Base-by-base conservation (phyloP, 2,113 vertebrate species). In the Chaetodon auriga region DNA sequence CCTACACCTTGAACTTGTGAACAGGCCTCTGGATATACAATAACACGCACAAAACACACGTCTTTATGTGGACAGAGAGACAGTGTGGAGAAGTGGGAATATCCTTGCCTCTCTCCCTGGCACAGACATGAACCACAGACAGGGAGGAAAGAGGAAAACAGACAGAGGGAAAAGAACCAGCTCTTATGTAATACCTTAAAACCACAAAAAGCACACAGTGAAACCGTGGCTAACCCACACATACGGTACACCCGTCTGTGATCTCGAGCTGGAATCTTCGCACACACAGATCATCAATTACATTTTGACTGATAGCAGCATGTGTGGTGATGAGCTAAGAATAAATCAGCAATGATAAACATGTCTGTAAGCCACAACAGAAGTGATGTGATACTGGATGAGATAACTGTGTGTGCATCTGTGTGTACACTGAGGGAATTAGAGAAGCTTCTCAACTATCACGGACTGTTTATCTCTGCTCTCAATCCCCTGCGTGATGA, bases 231-330 rank as follows among this genome's bases (percentile, higher is more conserved):
- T 66, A 86, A 63, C 38, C 73, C 61, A 75, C 81, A 80, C 38
- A 72, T 23, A 61, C 38, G 55, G 36, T 30, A 18, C 49, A 53
- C 11, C 18, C 54, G 48, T 69, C 45, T 43, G 66, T 51, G 14
- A 75, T 46, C 55, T 45, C 41, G 6, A 19, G 68, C 53, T 82
- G 69, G 19, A 10, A 45, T 11, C 43, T 45, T 45, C 3, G 54
- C 66, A 45, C 8, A 18, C 48, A 2, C 7, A 12, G 65, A 85
- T 83, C 75, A 89, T 48, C 30, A 88, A 90, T 89, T 92, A 90
- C 6, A 77, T 46, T 76, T 58, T 92, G 92, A 94, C 78, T 86
- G 90, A 92, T 81, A 23, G 92, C 63, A 85, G 65, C 92, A 92
- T 61, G 74, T 94, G 92, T 66, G 65, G 81, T 68, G 82, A 55